Percentiles rank a stretch among this genome's conserved stretches.
These are phyloP conservation scores for Luperina nickerlii DNA, from an alignment of 2,888 invertebrate genomes.

Conservation along the genomic window DNA sequence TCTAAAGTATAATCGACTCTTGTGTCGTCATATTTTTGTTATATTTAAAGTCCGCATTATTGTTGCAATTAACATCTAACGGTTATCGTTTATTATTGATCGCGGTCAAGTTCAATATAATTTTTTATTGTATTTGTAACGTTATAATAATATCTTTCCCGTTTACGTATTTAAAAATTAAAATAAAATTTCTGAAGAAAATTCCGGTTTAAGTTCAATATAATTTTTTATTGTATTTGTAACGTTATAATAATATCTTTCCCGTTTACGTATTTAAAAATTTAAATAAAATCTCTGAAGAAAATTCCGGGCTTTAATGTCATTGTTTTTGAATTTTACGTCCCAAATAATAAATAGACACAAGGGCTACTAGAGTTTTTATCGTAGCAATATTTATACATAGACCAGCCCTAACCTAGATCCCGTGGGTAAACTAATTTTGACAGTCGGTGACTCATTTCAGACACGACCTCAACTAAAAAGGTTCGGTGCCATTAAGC, in stretches of 20 bases:
- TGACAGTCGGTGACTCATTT: slow-evolving; percentile 19
- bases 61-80: slow-evolving; percentile 23
- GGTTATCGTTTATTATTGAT: slow-evolving; percentile 30
- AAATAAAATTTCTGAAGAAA: neutral
- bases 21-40: slow-evolving; percentile 28
- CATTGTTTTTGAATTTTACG: neutral
- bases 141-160: neutral
- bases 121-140: slow-evolving; percentile 4
- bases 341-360: neutral
- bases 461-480: slow-evolving; percentile 17
- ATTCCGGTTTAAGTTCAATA: slow-evolving; percentile 28
- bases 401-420: neutral
- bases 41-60: slow-evolving; percentile 33
- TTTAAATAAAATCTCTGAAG: neutral
- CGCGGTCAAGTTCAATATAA: slow-evolving; percentile 39
- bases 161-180: neutral
- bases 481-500: slow-evolving; percentile 21
- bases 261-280: neutral
- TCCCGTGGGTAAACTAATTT: slow-evolving; percentile 1
- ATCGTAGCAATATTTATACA: too few species aligned
- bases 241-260: neutral
- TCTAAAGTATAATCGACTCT: slow-evolving; percentile 13
- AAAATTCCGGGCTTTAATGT: neutral
- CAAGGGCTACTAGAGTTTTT: neutral
- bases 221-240: slow-evolving; percentile 3